Conservation (phyloP, 2,797 vertebrate genomes). For the Leptoclinus maculatus region DNA sequence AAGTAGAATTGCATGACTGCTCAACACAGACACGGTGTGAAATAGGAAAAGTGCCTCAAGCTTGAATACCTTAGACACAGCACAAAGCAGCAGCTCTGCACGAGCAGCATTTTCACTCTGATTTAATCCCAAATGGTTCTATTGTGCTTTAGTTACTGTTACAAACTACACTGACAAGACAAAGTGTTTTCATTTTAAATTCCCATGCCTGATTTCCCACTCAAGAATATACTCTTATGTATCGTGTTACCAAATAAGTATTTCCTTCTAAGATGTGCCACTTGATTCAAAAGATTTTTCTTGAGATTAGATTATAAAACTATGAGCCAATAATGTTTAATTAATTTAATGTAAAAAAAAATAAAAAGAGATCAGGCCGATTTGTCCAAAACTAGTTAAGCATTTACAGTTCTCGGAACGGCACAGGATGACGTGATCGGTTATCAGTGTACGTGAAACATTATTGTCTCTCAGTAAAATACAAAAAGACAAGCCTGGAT, state of each 20-base stretch:
- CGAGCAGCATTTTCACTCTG: conserved; percentile 14
- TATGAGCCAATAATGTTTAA: conserved; percentile 23
- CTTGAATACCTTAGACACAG: conserved; percentile 43
- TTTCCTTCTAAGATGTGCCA: conserved; percentile 12
- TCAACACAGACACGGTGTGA: conserved; percentile 42
- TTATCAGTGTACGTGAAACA: conserved; percentile 36
- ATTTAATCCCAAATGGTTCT: conserved; percentile 39
- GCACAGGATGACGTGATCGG: conserved; percentile 25
- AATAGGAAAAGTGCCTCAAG: conserved; percentile 40
- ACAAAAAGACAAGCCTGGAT: conserved; percentile 14
- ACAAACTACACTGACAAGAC: conserved; percentile 35
- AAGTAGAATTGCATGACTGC: conserved; percentile 13
- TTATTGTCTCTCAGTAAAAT: conserved; percentile 38
- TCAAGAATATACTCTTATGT: conserved; percentile 7
- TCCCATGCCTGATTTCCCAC: conserved; percentile 28
- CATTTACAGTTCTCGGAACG: conserved; percentile 16
- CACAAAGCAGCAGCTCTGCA: conserved; percentile 38
- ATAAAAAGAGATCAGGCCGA: conserved; percentile 21
- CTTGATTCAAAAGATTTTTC: not conserved
- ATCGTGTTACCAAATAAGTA: not conserved
- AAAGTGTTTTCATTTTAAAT: conserved; percentile 20
- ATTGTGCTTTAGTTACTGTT: conserved; percentile 17
- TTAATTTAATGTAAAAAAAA: conserved; percentile 4
- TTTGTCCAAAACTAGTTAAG: conserved; percentile 13
- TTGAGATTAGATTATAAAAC: conserved; percentile 31